phyloP scores from a whole-genome alignment of 2,888 invertebrate species.

The Drosophila cognata region DNA sequence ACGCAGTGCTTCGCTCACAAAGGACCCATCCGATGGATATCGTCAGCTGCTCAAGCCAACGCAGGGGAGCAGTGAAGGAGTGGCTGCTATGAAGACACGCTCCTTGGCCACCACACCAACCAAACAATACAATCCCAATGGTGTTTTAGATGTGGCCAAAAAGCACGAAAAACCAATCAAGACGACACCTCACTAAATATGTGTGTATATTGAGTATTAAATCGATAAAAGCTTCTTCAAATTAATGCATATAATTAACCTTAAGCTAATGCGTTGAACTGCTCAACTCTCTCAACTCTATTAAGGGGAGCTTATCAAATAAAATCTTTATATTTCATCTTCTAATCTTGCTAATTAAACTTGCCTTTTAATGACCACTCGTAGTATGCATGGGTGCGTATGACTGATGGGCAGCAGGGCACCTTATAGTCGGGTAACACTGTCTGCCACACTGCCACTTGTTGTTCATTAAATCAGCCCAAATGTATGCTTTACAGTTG shows the following conservation, averaged over 20 bases:
- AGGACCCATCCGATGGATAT: slow-evolving; percentile 46
- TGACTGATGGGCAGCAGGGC: neutral
- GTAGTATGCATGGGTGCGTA: neutral
- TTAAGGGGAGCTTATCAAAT: neutral
- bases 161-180: slow-evolving; percentile 11
- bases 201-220: neutral
- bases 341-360: neutral
- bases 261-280: neutral
- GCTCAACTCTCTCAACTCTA: neutral
- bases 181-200: slow-evolving; percentile 10
- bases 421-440: too few relatives aligned
- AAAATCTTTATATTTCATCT: slow-evolving; percentile 5
- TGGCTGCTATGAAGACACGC: slow-evolving; percentile 22
- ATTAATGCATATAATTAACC: slow-evolving; percentile 2
- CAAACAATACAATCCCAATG: slow-evolving; percentile 32
- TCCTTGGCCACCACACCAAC: slow-evolving; percentile 69
- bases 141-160: slow-evolving; percentile 59
- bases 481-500: neutral
- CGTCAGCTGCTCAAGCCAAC: slow-evolving; percentile 40
- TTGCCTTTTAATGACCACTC: neutral
- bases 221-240: slow-evolving; percentile 12
- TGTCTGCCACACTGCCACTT: neutral
- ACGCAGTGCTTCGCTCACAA: slow-evolving; percentile 64
- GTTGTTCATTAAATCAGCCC: slow-evolving; percentile 9
- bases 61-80: neutral